A percentile compares a stretch with the other conserved stretches of the same genome.
Evolutionary conservation across 2,888 invertebrate species (phyloP).

Genomic region (Liopterus haemorrhoidalis): DNA sequence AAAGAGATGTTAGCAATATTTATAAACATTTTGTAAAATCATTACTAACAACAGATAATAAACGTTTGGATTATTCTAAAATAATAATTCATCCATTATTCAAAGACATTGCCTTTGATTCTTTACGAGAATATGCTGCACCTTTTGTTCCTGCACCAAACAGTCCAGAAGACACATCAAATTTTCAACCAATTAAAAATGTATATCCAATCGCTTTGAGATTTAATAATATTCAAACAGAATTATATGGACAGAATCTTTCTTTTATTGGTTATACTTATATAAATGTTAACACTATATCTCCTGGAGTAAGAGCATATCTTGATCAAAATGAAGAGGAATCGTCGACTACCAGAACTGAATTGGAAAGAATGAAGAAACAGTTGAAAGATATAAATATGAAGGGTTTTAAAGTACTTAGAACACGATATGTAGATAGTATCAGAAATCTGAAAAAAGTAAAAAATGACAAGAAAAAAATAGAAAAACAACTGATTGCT

Average conservation of each 20-base stretch:
- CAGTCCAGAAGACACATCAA: conserved; percentile 70
- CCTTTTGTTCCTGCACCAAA: conserved; percentile 74
- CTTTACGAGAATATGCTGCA: conserved; percentile 59
- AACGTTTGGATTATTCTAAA: too few species aligned
- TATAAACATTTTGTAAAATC: too few species aligned
- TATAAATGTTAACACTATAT: conserved; percentile 32
- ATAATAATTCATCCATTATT: conserved; percentile 55
- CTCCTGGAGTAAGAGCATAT: background rate
- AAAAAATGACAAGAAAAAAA: conserved; percentile 51
- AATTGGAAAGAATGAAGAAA: conserved; percentile 47
- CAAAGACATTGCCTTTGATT: conserved; percentile 52
- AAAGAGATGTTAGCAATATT: too few species aligned
- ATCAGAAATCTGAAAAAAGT: conserved; percentile 44
- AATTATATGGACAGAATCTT: conserved; percentile 67
- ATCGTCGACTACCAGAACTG: too few species aligned
- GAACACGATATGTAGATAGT: conserved; percentile 44
- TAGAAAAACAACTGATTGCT: conserved; percentile 59
- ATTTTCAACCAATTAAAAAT: too few species aligned
- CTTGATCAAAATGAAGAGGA: conserved; percentile 36
- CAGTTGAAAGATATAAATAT: conserved; percentile 56
- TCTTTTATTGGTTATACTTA: conserved; percentile 70
- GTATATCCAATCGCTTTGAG: too few species aligned
- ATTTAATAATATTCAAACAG: conserved; percentile 54
- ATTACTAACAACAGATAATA: too few species aligned
- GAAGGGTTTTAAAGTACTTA: conserved; percentile 46